Evolutionary conservation across 1,140 invertebrate species (phyloP), one percentile per base, ranked within the genome.

Genomic region (Tribolium madens): DNA sequence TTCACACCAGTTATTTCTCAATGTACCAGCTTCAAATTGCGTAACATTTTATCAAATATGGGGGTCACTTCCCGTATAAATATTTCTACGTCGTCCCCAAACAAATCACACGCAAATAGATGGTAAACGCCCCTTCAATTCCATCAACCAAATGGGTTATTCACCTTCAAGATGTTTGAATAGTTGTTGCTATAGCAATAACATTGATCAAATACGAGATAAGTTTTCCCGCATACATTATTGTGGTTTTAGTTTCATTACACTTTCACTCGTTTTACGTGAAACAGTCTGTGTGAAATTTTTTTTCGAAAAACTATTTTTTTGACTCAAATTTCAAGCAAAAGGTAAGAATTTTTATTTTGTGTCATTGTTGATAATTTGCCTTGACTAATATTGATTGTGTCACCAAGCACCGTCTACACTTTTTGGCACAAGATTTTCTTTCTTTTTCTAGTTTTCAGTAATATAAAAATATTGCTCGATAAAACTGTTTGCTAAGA

Each of bases 121-220:
- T 15, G 15, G 48, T 50, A 14, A 50, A 50, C 12, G 13, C 15
- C 15, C 48, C 15, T 14, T 50, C 48, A 50, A 42, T 42, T 42
- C 36, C 36, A 42, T 2, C 7, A 31, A 50, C 48, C 12, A 50
- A 70, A 33, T 60, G 46, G 81, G 78, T 76, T 78, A 71, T 82
- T 82, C 78, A 82, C 81, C 82, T 75, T 31, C 18, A 75, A 78
- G 46, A 76, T 82, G 82, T 83, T 81, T 82, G 79, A 75, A 78
- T 76, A 73, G 70, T 33, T n/a, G 81, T 83, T 78, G 36, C 81
- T 73, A 76, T 78, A 75, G 78, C 36, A 69, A 79, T 69, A 14
- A 17, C 57, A 83, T 83, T 80, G 82, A 83, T 82, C 81, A 82
- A 81, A 82, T 78, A 76, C 46, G 36, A 77, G 77, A 79, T 81